A percentile compares a stretch with the other conserved stretches of the same genome.
phyloP scores from a whole-genome alignment of 2,888 invertebrate species.

The Endomychus coccineus region DNA sequence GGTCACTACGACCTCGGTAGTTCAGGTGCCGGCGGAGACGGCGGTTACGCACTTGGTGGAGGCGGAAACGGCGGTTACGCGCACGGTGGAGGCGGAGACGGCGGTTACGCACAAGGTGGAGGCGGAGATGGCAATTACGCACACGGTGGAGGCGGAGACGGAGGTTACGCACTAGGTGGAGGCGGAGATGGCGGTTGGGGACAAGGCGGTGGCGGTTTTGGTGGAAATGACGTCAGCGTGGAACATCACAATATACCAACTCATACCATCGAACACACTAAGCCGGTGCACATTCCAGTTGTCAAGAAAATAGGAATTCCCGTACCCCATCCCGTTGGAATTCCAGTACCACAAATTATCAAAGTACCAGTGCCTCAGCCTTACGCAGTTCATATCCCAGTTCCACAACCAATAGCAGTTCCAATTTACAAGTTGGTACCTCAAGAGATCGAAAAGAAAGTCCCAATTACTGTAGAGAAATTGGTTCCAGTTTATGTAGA shows the following conservation, averaged over 20 bases:
- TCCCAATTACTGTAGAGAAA: constrained; percentile 67
- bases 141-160: constrained; percentile 17
- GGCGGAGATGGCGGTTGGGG: constrained; percentile 46
- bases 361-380: constrained; percentile 69
- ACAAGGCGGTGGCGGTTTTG: constrained; percentile 25
- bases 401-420: constrained; percentile 65
- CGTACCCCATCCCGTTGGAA: constrained; percentile 65
- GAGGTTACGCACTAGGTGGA: constrained; percentile 16
- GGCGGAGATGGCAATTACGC: too few species aligned
- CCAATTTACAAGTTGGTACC: constrained; percentile 67
- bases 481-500: constrained; percentile 64
- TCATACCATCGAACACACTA: constrained; percentile 60
- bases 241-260: constrained; percentile 49
- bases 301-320: constrained; percentile 66
- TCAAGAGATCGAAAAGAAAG: constrained; percentile 63
- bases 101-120: too few species aligned
- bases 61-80: constrained; percentile 44
- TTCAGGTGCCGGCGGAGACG: constrained; percentile 27
- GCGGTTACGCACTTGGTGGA: constrained; percentile 46
- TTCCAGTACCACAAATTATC: constrained; percentile 62
- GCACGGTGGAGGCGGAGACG: constrained; percentile 25
- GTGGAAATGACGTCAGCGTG: constrained; percentile 47
- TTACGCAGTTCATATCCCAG: constrained; percentile 62
- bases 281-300: constrained; percentile 62
- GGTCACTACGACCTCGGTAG: constrained; percentile 11